Evolutionary conservation across 2,113 vertebrate species (phyloP).

Genomic region (Halichoerus grypus): DNA sequence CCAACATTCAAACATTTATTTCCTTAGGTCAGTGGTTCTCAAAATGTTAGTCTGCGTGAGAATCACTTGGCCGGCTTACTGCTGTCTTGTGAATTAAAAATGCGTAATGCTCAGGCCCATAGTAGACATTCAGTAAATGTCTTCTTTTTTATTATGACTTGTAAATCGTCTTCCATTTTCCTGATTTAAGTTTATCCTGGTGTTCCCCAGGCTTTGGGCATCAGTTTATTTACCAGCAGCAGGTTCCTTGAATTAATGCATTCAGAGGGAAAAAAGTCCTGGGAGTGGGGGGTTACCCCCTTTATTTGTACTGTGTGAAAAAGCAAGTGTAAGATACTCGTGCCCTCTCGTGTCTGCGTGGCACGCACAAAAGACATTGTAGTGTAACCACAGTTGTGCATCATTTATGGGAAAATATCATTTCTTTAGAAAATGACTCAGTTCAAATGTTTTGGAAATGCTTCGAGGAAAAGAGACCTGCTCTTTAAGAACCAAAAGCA

Average conservation of each 20-base stretch:
- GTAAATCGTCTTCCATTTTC: not conserved
- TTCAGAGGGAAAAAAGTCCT: constrained; percentile 2
- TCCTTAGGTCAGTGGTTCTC: constrained; percentile 25
- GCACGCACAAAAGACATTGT: not conserved
- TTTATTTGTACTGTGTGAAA: not conserved
- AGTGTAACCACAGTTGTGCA: not conserved
- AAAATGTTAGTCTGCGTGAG: not conserved
- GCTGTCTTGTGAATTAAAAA: not conserved
- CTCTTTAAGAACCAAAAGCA: not conserved
- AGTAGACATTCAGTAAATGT: not conserved
- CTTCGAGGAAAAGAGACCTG: not conserved
- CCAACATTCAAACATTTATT: not conserved
- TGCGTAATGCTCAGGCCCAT: not conserved
- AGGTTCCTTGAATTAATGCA: not conserved
- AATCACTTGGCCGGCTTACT: not conserved
- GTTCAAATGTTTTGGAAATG: not conserved
- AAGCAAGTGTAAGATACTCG: not conserved
- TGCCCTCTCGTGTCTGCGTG: not conserved
- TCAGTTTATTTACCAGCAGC: not conserved
- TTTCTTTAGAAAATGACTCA: not conserved
- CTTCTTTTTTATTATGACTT: not conserved
- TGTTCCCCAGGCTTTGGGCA: not conserved
- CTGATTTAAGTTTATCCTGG: not conserved
- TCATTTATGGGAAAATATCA: not conserved
- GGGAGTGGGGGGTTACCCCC: not conserved